Evolutionary conservation across 2,797 vertebrate species (phyloP).

Genomic region (Oryzias dopingdopingensis): DNA sequence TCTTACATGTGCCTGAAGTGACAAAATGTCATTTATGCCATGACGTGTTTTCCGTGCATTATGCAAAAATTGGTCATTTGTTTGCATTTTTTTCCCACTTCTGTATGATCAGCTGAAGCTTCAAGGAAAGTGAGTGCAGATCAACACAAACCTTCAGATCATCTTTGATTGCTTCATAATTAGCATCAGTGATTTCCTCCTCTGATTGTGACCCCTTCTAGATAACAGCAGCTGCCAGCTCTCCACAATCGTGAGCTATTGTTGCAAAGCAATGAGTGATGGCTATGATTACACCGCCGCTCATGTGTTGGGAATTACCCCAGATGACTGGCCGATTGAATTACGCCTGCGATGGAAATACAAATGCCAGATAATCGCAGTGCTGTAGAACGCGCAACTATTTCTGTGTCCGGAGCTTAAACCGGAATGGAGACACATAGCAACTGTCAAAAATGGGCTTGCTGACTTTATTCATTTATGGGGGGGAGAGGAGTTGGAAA

Average conservation of each 20-base stretch:
- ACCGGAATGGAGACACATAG: slow-evolving; percentile 57
- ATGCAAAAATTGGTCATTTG: slow-evolving; percentile 12
- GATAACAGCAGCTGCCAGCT: slow-evolving; percentile 54
- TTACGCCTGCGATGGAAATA: slow-evolving; percentile 66
- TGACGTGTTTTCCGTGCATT: slow-evolving; percentile 25
- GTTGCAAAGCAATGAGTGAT: slow-evolving; percentile 53
- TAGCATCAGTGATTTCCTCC: slow-evolving; percentile 1
- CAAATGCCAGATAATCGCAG: slow-evolving; percentile 43
- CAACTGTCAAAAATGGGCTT: slow-evolving; percentile 47
- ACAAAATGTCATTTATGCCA: slow-evolving; percentile 24
- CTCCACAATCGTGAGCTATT: slow-evolving; percentile 41
- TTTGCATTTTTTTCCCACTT: slow-evolving; percentile 17
- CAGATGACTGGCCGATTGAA: slow-evolving; percentile 57
- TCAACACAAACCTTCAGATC: neutral
- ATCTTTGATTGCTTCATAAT: slow-evolving; percentile 9
- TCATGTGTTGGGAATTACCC: slow-evolving; percentile 61
- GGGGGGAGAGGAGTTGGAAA: slow-evolving; percentile 41
- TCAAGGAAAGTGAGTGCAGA: neutral
- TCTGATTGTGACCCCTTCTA: slow-evolving; percentile 4
- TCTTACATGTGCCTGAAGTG: slow-evolving; percentile 23
- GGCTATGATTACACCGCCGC: slow-evolving; percentile 53
- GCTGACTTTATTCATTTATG: slow-evolving; percentile 5
- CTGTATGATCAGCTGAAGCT: slow-evolving; percentile 2
- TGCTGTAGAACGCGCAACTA: slow-evolving; percentile 41
- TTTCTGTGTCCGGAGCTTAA: slow-evolving; percentile 59